These are phyloP conservation scores for Atrina japonica DNA, from an alignment of 2,888 invertebrate species.

Conservation along the genomic window DNA sequence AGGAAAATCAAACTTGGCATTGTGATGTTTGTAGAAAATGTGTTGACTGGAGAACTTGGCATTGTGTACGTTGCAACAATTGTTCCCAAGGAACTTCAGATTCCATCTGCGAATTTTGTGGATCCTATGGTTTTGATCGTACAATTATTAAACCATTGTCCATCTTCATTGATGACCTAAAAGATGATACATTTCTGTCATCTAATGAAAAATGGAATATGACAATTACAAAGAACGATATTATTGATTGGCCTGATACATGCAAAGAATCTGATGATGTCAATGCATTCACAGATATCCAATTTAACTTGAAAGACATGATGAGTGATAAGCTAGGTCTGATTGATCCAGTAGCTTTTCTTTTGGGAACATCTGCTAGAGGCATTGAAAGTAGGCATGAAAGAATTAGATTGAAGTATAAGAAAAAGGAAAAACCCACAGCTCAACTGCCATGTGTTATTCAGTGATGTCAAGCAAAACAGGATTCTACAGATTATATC, in stretches of 20 bases:
- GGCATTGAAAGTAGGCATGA: slow-evolving; percentile 18
- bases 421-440: slow-evolving; percentile 12
- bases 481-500: too few species aligned
- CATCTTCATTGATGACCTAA: background rate
- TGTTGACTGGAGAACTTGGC: slow-evolving; percentile 13
- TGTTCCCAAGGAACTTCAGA: background rate
- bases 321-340: slow-evolving; percentile 18
- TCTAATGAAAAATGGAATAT: background rate
- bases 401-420: slow-evolving; percentile 13
- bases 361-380: slow-evolving; percentile 20
- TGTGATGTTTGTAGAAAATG: slow-evolving; percentile 12
- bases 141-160: slow-evolving; percentile 11
- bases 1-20: slow-evolving; percentile 14
- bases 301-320: slow-evolving; percentile 11
- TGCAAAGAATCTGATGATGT: background rate
- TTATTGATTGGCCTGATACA: slow-evolving; percentile 3
- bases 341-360: slow-evolving; percentile 24
- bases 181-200: background rate
- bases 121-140: background rate
- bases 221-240: background rate
- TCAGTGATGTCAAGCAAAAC: too few species aligned
- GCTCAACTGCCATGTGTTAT: slow-evolving; percentile 17
- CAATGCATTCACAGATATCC: background rate
- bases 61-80: slow-evolving; percentile 13
- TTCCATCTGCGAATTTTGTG: slow-evolving; percentile 8